Conservation (phyloP, 1,140 invertebrate genomes). For the Laupala kohalensis region DNA sequence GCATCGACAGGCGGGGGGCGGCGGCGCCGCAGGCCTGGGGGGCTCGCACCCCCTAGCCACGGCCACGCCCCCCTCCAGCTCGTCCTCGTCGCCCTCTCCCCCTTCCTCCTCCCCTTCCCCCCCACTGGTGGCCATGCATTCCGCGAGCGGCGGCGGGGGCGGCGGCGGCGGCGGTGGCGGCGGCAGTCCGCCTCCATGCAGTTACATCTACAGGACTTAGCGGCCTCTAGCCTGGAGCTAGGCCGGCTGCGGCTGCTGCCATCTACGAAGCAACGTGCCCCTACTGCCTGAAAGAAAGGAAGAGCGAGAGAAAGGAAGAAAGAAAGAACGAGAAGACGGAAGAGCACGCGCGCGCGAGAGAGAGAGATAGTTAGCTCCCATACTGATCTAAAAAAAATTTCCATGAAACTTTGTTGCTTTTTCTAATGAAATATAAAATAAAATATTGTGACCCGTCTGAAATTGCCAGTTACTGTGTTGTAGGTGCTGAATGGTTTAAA, state of each 20-base stretch:
- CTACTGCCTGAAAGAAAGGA: neutral
- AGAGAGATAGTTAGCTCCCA: neutral
- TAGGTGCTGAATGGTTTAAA: neutral
- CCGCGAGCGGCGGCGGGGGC: slow-evolving; percentile 4
- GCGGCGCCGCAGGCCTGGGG: slow-evolving; percentile 23
- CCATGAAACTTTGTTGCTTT: neutral
- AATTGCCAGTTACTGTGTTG: neutral
- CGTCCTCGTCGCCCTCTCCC: slow-evolving; percentile 39
- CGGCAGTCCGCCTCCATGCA: slow-evolving; percentile 28
- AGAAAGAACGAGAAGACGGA: neutral
- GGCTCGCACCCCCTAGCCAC: slow-evolving; percentile 28
- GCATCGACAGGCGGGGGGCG: slow-evolving; percentile 16
- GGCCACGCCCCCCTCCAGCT: slow-evolving; percentile 33
- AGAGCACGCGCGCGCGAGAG: neutral
- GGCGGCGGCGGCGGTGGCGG: slow-evolving; percentile 5
- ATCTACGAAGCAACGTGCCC: neutral
- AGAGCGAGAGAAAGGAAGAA: neutral
- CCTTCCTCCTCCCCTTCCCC: slow-evolving; percentile 41
- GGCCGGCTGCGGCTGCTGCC: neutral
- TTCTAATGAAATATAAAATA: neutral
- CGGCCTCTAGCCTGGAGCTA: slow-evolving; percentile 5
- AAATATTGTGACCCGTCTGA: neutral
- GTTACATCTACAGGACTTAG: slow-evolving; percentile 49
- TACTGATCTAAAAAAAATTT: slow-evolving; percentile 1
- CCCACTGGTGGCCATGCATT: slow-evolving; percentile 14